Conservation (phyloP, 2,113 vertebrate species). For the Dinomys branickii region DNA sequence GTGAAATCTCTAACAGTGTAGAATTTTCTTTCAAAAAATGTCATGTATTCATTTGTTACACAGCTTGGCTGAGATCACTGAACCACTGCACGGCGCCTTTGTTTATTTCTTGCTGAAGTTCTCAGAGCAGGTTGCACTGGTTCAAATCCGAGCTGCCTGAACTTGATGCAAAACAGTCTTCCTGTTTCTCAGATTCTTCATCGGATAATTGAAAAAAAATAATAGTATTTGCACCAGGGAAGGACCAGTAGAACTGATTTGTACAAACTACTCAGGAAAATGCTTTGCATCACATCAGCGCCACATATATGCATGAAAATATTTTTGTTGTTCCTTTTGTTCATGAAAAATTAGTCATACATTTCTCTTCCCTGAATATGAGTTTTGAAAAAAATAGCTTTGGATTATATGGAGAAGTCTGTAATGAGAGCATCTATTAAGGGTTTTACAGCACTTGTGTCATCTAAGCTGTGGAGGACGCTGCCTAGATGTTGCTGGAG, state of each 20-base stretch:
- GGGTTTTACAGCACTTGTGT: not conserved
- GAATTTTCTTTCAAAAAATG: not conserved
- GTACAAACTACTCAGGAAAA: not conserved
- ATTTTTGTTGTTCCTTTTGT: not conserved
- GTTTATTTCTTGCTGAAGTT: not conserved
- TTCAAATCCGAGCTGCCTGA: not conserved
- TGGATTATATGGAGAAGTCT: not conserved
- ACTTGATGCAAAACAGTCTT: not conserved
- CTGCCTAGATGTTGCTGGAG: not conserved
- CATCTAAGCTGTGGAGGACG: not conserved
- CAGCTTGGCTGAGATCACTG: not conserved
- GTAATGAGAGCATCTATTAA: not conserved
- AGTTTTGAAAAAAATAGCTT: not conserved
- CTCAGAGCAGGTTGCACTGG: not conserved
- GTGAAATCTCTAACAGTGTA: not conserved
- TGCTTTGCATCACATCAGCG: not conserved
- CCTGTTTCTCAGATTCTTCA: not conserved
- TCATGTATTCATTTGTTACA: not conserved
- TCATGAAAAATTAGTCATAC: not conserved
- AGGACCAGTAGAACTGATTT: fast-evolving
- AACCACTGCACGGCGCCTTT: not conserved
- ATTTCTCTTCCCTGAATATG: not conserved
- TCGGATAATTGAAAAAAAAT: not conserved
- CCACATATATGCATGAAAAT: not conserved
- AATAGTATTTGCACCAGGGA: not conserved